Conservation (phyloP, 2,797 vertebrate species). For the Phalanger gymnotis region DNA sequence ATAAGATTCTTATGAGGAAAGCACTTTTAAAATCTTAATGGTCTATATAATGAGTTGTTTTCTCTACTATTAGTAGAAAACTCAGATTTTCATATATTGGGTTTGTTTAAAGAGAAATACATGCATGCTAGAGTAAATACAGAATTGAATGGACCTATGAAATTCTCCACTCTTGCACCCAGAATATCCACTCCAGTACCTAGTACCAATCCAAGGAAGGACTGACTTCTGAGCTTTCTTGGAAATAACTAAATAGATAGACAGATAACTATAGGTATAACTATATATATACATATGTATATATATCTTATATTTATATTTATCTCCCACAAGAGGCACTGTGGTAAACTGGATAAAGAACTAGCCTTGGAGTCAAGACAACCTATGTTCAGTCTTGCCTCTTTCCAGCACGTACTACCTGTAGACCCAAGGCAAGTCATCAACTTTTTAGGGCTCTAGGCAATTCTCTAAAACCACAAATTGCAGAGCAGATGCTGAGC, state of each 20-base stretch:
- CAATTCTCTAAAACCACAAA: background rate
- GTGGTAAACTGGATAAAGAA: background rate
- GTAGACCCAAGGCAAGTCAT: background rate
- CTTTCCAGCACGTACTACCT: background rate
- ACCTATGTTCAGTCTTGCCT: background rate
- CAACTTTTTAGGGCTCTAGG: background rate
- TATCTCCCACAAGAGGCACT: background rate
- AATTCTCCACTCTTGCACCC: background rate
- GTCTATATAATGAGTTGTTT: background rate
- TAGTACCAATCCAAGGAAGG: background rate
- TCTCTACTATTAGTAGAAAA: background rate
- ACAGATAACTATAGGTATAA: background rate
- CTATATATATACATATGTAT: too few species aligned
- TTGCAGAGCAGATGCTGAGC: background rate
- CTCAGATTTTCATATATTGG: background rate
- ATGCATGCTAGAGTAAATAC: background rate
- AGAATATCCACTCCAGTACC: rapidly evolving
- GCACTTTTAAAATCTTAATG: background rate
- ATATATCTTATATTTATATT: background rate
- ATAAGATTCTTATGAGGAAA: background rate
- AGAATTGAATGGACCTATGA: background rate
- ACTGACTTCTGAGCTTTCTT: background rate
- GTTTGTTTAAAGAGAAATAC: background rate
- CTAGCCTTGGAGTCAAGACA: background rate
- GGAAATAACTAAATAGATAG: background rate